Evolutionary conservation across 2,113 vertebrate genomes (phyloP), one percentile per base, ranked within the genome.

Genomic region (Nannospalax galili): DNA sequence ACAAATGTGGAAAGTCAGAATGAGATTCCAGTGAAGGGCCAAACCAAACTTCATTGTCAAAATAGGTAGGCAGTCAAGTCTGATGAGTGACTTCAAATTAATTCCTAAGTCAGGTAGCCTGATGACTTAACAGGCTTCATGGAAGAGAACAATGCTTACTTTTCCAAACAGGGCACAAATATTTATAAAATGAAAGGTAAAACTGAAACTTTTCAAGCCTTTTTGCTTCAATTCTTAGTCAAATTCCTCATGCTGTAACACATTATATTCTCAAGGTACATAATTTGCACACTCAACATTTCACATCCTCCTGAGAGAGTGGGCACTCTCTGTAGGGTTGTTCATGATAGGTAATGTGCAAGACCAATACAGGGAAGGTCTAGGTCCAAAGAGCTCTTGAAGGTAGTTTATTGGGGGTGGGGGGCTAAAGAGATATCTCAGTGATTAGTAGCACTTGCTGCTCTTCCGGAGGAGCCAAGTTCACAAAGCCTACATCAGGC

Each of bases 81-180:
- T 91, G 92, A 95, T n/a, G 45, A 16, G 8, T 93, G 58, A 37
- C 60, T 73, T 84, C 48, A 80, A 87, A 93, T 35, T 65, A 77
- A 92, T 93, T 81, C 45, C 56, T 84, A n/a, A 65, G 16, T 37
- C 64, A 88, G 40, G 58, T 32, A 77, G 32, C 58, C 84, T 78
- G 48, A 95, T 42, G 60, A 65, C 64, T 91, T 79, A 82, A 79
- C 6, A 87, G 20, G 85, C 86, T 32, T 7, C 16, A 72, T 35
- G 35, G 30, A 52, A 84, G 7, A 90, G n/a, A 75, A 88, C 91
- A 96, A 93, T 19, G 2, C 69, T 52, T 88, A 74, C 35, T 62
- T 94, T 93, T 88, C 69, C 72, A 91, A n/a, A 86, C 0, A 79
- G 28, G 37, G 20, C 45, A 90, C 48, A 95, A 92, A 88, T 62